Percentiles rank a stretch among this genome's conserved stretches.
phyloP scores from a whole-genome alignment of 2,888 invertebrate species.

The Netelia virgata region DNA sequence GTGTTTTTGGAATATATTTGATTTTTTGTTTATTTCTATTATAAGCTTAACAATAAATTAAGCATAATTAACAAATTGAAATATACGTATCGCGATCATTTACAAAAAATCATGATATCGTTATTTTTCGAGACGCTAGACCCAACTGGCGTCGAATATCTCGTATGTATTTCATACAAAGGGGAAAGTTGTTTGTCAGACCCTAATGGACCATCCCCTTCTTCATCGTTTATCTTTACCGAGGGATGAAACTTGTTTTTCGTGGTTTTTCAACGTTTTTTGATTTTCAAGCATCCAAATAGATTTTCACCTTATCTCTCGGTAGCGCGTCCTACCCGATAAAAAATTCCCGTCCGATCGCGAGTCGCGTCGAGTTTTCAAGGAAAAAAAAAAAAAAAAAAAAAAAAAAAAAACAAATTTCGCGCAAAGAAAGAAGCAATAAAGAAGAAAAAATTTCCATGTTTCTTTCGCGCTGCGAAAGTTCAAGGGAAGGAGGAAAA shows the following conservation, averaged over 20 bases:
- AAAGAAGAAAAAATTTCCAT: neutral
- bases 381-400: constrained; percentile 8
- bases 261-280: neutral
- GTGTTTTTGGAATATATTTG: no score
- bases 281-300: no score
- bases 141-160: no score
- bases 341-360: no score
- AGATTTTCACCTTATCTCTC: no score
- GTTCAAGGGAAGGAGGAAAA: neutral
- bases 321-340: no score
- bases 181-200: no score
- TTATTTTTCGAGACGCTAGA: neutral
- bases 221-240: neutral
- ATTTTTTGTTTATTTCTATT: no score
- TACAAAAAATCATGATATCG: constrained; percentile 14
- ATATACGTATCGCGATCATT: neutral
- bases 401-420: constrained; percentile 5
- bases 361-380: neutral
- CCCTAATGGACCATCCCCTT: neutral
- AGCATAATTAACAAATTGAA: no score
- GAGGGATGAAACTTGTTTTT: constrained; percentile 16
- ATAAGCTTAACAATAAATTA: no score
- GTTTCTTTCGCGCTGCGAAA: neutral
- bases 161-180: no score
- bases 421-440: neutral